Conservation (phyloP, 2,797 vertebrate genomes). For the Thaleichthys pacificus region DNA sequence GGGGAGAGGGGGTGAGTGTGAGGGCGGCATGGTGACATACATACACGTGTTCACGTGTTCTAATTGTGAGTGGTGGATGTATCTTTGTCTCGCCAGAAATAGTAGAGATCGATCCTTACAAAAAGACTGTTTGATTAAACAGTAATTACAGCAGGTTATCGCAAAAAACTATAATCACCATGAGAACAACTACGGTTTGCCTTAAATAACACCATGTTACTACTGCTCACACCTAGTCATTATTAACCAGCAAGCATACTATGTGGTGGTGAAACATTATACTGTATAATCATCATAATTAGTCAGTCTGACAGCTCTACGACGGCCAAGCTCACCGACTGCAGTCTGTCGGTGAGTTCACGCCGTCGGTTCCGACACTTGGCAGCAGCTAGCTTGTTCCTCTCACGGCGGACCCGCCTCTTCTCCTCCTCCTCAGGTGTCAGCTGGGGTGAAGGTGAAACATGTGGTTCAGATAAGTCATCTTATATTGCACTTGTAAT, state of each 20-base stretch:
- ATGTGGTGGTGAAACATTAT: constrained; percentile 25
- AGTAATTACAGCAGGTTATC: constrained; percentile 31
- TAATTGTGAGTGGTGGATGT: constrained; percentile 31
- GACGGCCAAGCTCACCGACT: constrained; percentile 82
- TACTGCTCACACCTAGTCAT: constrained; percentile 19
- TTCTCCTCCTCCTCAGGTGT: constrained; percentile 96
- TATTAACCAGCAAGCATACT: constrained; percentile 36
- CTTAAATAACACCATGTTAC: constrained; percentile 30
- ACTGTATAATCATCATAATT: constrained; percentile 43
- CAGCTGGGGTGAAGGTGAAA: constrained; percentile 68
- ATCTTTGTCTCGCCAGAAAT: constrained; percentile 18
- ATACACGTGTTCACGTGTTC: constrained; percentile 5
- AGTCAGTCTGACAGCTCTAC: constrained; percentile 39
- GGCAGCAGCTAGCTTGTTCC: constrained; percentile 93
- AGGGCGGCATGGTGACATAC: constrained; percentile 27
- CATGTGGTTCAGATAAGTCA: not conserved
- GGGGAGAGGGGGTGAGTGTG: not conserved
- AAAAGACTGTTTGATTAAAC: constrained; percentile 39
- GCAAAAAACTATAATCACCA: constrained; percentile 36
- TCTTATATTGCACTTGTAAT: not conserved
- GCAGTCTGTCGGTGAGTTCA: constrained; percentile 93
- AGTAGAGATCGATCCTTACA: constrained; percentile 23
- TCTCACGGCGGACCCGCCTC: constrained; percentile 86
- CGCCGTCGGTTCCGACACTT: constrained; percentile 92
- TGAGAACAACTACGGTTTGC: constrained; percentile 29